Evolutionary conservation across 2,113 vertebrate species (phyloP), one percentile per base, ranked within the genome.

Genomic region (Suncus etruscus): DNA sequence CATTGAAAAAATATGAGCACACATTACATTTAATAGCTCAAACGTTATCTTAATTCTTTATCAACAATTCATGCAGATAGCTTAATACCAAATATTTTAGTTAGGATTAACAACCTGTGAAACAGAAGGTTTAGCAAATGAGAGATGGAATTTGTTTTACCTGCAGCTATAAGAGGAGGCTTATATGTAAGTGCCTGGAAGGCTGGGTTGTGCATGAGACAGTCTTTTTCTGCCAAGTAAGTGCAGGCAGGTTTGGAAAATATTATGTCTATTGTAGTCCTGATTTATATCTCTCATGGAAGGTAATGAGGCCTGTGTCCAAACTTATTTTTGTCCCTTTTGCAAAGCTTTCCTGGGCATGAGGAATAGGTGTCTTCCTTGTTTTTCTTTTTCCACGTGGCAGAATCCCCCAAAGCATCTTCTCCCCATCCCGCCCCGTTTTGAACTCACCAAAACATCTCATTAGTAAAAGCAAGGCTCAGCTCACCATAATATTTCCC

Each of bases 31-130:
- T 97, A 96, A 96, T 93, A 97, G 94, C 88, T 95, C 94, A 96
- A 97, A 97, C 0, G 74, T 97, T 97, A 98, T 97, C 97, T 97
- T 97, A 97, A 97, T 97, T 97, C 95, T 97, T 96, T 96, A 97
- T 97, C 96, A 97, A 97, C 95, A 97, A 93, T 92, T 92, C 96
- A 96, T 97, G 96, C 96, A 97, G 94, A 97, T 94, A 97, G 95
- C 94, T 96, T 96, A 96, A 96, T 90, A 97, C 96, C 94, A 97
- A 93, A 70, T 0, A 96, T 96, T 97, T 96, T 97, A 95, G 89
- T 95, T 87, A 94, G 90, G 94, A 97, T 97, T 96, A 97, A 96
- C 96, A 95, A 95, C 87, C 95, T 96, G 95, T 97, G 95, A 95
- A 96, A 91, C 87, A 86, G 80, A 90, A 91, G 89, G 93, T 68